phyloP scores from a whole-genome alignment of 2,888 invertebrate species.

The Aphrophora alni region DNA sequence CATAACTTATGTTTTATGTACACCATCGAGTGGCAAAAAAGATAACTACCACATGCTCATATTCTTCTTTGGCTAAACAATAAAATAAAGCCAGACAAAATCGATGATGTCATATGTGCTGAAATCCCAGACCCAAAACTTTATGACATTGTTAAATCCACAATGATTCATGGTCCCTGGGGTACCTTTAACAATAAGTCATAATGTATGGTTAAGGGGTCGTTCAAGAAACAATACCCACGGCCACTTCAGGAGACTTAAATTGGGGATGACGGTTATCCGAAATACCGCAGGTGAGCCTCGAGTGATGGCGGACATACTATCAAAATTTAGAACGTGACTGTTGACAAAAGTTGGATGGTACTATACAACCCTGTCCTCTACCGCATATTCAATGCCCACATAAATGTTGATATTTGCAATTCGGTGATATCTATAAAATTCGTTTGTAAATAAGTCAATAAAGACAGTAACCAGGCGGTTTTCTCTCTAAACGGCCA shows the following conservation, averaged over 20 bases:
- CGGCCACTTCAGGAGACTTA: constrained; percentile 46
- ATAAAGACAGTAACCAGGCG: constrained; percentile 47
- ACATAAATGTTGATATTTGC: constrained; percentile 49
- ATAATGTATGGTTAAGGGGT: constrained; percentile 56
- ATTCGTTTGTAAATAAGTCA: constrained; percentile 50
- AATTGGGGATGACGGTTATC: constrained; percentile 52
- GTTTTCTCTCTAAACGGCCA: constrained; percentile 34
- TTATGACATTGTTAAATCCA: constrained; percentile 45
- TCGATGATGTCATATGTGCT: constrained; percentile 54
- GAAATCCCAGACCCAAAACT: constrained; percentile 54
- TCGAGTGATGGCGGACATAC: background rate
- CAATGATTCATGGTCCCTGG: constrained; percentile 56
- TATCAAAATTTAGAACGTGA: background rate
- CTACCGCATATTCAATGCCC: constrained; percentile 40
- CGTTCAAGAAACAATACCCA: constrained; percentile 57
- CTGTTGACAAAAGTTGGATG: constrained; percentile 46
- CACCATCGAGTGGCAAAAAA: constrained; percentile 53
- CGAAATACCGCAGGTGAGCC: constrained; percentile 53
- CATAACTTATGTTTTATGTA: constrained; percentile 47
- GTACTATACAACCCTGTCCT: constrained; percentile 44
- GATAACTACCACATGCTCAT: constrained; percentile 53
- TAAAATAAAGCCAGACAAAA: constrained; percentile 46
- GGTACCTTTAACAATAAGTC: constrained; percentile 52
- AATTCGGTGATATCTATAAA: constrained; percentile 50
- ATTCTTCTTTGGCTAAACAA: constrained; percentile 50